Conservation (phyloP, 2,113 vertebrate species). For the Epinephelus moara region DNA sequence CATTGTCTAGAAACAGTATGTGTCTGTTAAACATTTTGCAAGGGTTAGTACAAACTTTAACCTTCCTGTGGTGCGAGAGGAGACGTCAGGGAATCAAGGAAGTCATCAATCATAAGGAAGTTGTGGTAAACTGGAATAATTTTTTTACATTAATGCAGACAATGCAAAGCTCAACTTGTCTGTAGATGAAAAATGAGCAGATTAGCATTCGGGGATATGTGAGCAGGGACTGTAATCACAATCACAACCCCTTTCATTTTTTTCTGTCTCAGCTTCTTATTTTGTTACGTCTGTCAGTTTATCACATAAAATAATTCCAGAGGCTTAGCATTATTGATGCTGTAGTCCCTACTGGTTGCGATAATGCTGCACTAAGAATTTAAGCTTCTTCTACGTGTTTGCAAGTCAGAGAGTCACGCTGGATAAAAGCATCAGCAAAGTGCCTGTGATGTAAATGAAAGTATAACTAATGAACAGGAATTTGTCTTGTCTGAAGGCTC, state of each 20-base stretch:
- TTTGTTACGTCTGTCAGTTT: neutral
- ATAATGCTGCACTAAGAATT: neutral
- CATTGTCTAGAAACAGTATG: too few relatives aligned
- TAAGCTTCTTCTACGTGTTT: slow-evolving; percentile 3
- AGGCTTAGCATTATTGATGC: neutral
- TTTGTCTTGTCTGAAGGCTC: slow-evolving; percentile 7
- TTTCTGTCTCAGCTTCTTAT: neutral
- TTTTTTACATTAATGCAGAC: neutral
- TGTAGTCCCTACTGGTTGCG: neutral
- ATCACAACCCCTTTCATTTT: neutral
- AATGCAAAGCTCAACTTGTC: neutral
- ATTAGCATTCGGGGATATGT: neutral
- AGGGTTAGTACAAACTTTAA: neutral
- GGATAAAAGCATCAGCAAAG: slow-evolving; percentile 11
- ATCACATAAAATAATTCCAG: neutral
- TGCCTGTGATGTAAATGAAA: slow-evolving; percentile 13
- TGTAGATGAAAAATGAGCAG: neutral
- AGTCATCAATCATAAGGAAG: too few relatives aligned
- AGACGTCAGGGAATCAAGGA: too few relatives aligned
- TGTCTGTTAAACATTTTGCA: neutral
- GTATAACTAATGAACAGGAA: slow-evolving; percentile 15
- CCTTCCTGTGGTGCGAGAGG: neutral
- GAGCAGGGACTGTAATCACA: neutral
- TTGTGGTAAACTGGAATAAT: too few relatives aligned
- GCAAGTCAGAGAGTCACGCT: neutral